phyloP scores from a whole-genome alignment of 2,113 vertebrate species.

The Taurulus bubalis region DNA sequence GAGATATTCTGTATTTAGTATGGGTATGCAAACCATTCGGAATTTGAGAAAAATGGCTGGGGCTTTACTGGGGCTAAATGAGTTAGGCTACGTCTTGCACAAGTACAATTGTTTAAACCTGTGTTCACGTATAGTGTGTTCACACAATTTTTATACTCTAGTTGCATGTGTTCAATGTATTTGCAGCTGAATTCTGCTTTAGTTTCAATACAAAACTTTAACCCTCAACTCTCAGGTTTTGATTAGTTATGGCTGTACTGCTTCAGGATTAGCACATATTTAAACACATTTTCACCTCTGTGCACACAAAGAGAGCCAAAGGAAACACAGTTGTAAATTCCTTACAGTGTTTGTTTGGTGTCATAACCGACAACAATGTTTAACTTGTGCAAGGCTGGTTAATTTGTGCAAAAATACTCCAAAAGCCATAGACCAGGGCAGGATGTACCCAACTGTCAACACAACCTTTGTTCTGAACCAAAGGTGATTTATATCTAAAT shows the following conservation, averaged over 20 bases:
- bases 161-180: neutral
- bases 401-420: conserved; percentile 30
- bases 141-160: neutral
- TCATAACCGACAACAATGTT: conserved; percentile 57
- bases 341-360: conserved; percentile 17
- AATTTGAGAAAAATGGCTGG: no score
- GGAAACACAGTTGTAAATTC: conserved; percentile 49
- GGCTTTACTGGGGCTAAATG: no score
- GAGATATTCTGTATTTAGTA: no score
- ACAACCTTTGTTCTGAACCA: neutral
- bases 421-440: neutral
- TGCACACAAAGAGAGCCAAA: neutral
- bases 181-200: neutral
- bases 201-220: neutral
- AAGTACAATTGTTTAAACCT: no score
- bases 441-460: neutral
- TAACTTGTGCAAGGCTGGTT: conserved; percentile 57
- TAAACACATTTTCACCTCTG: neutral
- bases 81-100: no score
- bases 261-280: neutral
- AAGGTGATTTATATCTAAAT: neutral
- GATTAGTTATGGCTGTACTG: neutral
- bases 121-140: no score
- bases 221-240: neutral
- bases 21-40: no score